Percentiles rank a stretch among this genome's conserved stretches.
phyloP scores from a whole-genome alignment of 2,888 invertebrate genomes.

The Vandiemenella viatica region DNA sequence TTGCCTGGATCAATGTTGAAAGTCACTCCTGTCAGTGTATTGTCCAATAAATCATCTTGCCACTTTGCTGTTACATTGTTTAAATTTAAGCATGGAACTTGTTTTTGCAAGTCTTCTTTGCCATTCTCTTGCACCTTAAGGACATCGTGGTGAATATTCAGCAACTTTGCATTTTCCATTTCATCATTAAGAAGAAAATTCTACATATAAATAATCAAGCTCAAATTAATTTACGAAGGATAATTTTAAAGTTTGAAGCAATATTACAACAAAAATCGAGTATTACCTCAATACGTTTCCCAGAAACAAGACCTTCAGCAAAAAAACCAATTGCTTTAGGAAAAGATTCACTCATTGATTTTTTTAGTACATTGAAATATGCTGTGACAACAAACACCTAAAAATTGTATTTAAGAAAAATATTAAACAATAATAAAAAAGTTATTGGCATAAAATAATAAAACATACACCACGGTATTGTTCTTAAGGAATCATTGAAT shows the following conservation, averaged over 20 bases:
- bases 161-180: not conserved
- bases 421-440: too few relatives aligned
- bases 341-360: not conserved
- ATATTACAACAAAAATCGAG: not conserved
- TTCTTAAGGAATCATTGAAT: too few relatives aligned
- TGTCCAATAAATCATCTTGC: constrained; percentile 15
- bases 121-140: not conserved
- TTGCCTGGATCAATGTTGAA: constrained; percentile 40
- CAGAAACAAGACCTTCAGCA: not conserved
- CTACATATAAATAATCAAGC: not conserved
- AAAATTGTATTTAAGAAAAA: too few relatives aligned
- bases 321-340: not conserved
- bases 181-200: constrained; percentile 7
- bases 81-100: not conserved
- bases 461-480: too few relatives aligned
- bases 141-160: not conserved
- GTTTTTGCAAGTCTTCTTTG: not conserved
- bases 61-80: constrained; percentile 17
- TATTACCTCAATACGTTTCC: not conserved
- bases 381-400: not conserved
- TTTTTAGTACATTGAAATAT: not conserved
- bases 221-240: not conserved
- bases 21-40: constrained; percentile 17
- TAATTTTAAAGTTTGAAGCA: not conserved
- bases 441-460: too few relatives aligned